phyloP scores from a whole-genome alignment of 2,797 vertebrate species.

The Neopelma chrysocephalum region DNA sequence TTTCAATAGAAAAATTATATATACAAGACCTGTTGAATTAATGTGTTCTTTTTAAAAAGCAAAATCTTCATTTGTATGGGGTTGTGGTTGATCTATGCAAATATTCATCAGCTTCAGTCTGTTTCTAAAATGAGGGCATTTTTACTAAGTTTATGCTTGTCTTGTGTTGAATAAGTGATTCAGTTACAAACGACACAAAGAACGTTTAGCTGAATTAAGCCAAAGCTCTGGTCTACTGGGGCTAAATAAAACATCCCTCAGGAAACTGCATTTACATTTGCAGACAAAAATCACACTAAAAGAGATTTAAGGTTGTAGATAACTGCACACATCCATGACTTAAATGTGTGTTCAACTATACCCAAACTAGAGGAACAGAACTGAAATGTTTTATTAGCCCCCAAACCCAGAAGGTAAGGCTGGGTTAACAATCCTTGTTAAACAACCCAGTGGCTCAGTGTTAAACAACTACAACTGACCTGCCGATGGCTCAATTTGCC shows the following conservation, averaged over 20 bases:
- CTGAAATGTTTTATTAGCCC: neutral
- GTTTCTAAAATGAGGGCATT: constrained; percentile 39
- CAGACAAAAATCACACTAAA: neutral
- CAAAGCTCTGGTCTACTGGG: constrained; percentile 28
- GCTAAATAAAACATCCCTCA: constrained; percentile 53
- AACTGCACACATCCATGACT: neutral
- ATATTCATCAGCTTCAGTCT: constrained; percentile 54
- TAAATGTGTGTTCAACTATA: neutral
- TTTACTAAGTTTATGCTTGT: constrained; percentile 27
- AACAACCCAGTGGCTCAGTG: neutral
- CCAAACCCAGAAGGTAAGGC: neutral
- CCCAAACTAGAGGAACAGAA: neutral
- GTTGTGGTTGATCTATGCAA: constrained; percentile 47
- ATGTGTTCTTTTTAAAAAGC: constrained; percentile 16
- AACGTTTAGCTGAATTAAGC: constrained; percentile 48
- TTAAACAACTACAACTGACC: neutral
- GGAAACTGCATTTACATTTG: constrained; percentile 60
- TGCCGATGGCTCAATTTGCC: neutral
- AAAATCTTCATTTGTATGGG: constrained; percentile 57
- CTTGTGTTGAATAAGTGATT: constrained; percentile 49
- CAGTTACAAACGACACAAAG: constrained; percentile 56
- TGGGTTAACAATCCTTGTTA: neutral
- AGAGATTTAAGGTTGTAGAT: neutral
- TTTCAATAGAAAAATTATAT: neutral
- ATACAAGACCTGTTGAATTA: constrained; percentile 15